A percentile compares a stretch with the other conserved stretches of the same genome.
Evolutionary conservation across 2,113 vertebrate species (phyloP).

Genomic region (Corydoras maculifer): DNA sequence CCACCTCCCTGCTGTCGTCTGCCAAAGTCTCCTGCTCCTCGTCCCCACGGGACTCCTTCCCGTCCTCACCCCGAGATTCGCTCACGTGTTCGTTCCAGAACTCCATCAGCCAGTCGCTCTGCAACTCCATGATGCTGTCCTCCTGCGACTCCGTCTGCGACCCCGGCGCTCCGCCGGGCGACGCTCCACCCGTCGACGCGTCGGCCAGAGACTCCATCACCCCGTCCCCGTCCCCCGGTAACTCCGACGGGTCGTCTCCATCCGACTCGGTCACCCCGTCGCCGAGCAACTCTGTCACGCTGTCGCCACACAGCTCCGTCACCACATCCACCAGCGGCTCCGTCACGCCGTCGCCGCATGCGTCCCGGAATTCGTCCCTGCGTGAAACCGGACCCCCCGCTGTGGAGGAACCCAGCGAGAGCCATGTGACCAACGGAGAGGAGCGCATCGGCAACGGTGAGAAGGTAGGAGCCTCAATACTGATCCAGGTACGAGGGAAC

Average conservation of each 20-base stretch:
- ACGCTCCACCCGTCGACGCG: not conserved
- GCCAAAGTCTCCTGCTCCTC: not conserved
- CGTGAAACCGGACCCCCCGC: not conserved
- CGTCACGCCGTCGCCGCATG: not conserved
- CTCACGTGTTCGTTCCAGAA: not conserved
- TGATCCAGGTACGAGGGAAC: not conserved
- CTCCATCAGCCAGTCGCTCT: not conserved
- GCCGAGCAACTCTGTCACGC: not conserved
- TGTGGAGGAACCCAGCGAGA: not conserved
- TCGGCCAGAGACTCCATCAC: not conserved
- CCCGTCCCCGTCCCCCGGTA: constrained; percentile 8
- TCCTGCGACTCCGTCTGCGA: not conserved
- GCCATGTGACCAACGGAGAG: not conserved
- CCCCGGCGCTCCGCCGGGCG: not conserved
- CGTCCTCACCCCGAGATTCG: not conserved
- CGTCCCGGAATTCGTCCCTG: not conserved
- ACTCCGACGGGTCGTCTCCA: not conserved
- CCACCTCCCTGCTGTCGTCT: not conserved
- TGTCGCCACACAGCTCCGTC: not conserved
- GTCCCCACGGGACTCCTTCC: not conserved
- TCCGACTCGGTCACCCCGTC: not conserved
- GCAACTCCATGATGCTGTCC: not conserved
- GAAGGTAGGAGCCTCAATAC: not conserved
- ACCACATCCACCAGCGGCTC: constrained; percentile 6
- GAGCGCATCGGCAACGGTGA: not conserved